Percentiles rank a stretch among this genome's conserved stretches.
Conservation (phyloP, 2,888 invertebrate species). For the Rhyacophila evoluta region DNA sequence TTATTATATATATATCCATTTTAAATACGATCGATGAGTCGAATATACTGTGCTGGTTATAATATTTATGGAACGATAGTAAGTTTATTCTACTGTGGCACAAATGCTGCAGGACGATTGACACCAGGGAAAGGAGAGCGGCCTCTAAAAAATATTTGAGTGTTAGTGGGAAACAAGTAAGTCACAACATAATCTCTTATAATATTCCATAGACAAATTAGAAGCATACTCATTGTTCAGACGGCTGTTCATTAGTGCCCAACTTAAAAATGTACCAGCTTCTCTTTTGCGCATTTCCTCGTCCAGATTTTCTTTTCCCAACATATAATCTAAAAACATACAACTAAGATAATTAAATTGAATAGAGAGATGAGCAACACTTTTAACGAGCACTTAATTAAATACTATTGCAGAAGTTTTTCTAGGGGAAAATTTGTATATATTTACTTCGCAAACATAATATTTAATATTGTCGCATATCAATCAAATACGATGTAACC, state of each 20-base stretch:
- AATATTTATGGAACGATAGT: not conserved
- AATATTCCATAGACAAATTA: not conserved
- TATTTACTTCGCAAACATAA: too few species aligned
- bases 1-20: not conserved
- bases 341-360: too few species aligned
- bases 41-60: not conserved
- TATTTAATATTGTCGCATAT: too few species aligned
- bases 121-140: conserved; percentile 2
- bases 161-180: not conserved
- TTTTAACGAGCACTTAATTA: too few species aligned
- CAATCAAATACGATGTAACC: too few species aligned
- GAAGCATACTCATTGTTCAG: conserved; percentile 36
- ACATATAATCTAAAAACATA: conserved; percentile 53
- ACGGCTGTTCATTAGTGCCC: conserved; percentile 43
- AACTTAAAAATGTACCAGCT: conserved; percentile 39
- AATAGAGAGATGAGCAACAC: too few species aligned
- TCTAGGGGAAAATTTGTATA: too few species aligned
- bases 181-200: not conserved
- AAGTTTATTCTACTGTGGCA: not conserved
- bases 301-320: conserved; percentile 48
- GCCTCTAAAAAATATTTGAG: conserved; percentile 24
- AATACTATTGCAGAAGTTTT: too few species aligned
- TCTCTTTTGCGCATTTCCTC: conserved; percentile 42
- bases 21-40: not conserved
- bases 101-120: conserved; percentile 11